These are phyloP conservation scores for Bembecia ichneumoniformis DNA, from an alignment of 2,888 invertebrate species.

Conservation along the genomic window DNA sequence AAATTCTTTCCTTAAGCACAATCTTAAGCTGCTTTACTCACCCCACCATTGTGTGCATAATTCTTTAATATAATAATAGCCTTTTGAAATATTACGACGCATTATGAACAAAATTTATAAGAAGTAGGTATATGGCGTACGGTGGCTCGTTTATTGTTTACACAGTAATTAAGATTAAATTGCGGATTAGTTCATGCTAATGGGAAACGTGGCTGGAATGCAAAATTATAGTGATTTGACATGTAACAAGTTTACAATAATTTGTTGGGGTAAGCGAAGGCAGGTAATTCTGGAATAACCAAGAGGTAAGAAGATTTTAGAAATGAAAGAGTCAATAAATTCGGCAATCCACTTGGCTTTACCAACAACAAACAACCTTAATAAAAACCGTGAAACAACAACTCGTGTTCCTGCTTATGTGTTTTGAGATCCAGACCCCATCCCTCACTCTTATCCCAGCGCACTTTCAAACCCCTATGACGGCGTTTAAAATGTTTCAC, in stretches of 20 bases:
- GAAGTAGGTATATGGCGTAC: conserved; percentile 30
- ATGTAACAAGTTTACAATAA: background rate
- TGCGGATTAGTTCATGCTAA: conserved; percentile 34
- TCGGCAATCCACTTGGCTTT: too few species aligned
- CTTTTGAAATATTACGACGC: conserved; percentile 47
- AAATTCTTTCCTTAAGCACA: conserved; percentile 32
- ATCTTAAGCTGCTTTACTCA: conserved; percentile 13
- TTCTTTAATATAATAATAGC: conserved; percentile 40
- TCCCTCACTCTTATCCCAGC: too few species aligned
- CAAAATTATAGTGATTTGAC: background rate
- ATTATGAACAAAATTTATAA: conserved; percentile 47
- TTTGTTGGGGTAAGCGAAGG: background rate
- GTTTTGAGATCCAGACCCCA: too few species aligned
- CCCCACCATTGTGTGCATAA: conserved; percentile 36
- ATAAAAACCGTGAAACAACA: too few species aligned
- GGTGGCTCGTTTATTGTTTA: conserved; percentile 44
- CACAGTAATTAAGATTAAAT: conserved; percentile 39
- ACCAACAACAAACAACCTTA: too few species aligned
- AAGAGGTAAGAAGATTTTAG: background rate
- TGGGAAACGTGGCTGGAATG: conserved; percentile 24
- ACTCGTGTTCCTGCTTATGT: too few species aligned
- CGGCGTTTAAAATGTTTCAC: too few species aligned
- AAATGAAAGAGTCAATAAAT: background rate
- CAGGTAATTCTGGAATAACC: background rate
- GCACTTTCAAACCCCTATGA: too few species aligned